phyloP scores from a whole-genome alignment of 2,888 invertebrate species.

The Aelia acuminata region DNA sequence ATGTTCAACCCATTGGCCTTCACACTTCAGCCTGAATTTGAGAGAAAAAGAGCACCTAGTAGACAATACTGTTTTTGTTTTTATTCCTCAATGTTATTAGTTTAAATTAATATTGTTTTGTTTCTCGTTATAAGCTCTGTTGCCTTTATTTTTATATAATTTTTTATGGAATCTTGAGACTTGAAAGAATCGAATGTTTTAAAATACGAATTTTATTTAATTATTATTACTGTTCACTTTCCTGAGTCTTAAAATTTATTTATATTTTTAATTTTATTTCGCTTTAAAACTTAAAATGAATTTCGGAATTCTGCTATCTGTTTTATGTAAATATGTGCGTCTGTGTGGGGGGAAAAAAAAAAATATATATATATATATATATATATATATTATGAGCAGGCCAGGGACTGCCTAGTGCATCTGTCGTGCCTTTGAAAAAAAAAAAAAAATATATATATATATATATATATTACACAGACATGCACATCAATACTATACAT shows the following conservation, averaged over 20 bases:
- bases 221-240: neutral
- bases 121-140: neutral
- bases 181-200: constrained; percentile 14
- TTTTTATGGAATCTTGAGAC: neutral
- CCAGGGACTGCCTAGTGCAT: no score
- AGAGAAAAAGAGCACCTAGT: neutral
- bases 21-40: constrained; percentile 52
- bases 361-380: neutral
- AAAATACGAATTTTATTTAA: constrained; percentile 1
- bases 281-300: neutral
- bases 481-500: neutral
- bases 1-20: constrained; percentile 58
- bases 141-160: neutral
- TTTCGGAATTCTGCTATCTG: no score
- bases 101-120: constrained; percentile 40
- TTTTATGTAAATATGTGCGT: neutral
- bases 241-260: neutral
- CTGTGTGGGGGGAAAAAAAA: neutral
- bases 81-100: neutral
- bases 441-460: no score
- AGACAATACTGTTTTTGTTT: constrained; percentile 23
- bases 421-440: no score
- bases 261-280: neutral
- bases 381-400: neutral
- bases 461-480: no score